phyloP scores from a whole-genome alignment of 2,113 vertebrate species.

The Catharus fuscescens region DNA sequence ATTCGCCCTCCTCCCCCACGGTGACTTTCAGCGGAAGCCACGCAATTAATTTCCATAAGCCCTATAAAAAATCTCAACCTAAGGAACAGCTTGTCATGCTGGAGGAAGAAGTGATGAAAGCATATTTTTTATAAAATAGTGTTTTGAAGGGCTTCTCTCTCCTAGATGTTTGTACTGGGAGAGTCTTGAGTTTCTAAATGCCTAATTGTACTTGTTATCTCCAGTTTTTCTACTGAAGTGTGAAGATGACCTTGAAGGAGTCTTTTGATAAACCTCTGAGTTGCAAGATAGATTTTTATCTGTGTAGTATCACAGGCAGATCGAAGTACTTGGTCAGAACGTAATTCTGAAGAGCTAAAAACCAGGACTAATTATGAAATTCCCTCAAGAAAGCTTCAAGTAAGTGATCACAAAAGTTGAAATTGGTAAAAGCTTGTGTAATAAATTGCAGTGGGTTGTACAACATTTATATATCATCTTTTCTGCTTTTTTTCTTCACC shows the following conservation, averaged over 20 bases:
- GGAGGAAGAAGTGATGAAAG: background rate
- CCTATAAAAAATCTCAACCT: slow-evolving; percentile 17
- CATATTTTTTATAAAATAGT: background rate
- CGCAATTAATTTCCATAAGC: background rate
- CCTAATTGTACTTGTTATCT: background rate
- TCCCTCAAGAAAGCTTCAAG: background rate
- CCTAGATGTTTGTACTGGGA: background rate
- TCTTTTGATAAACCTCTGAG: background rate
- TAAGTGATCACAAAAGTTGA: background rate
- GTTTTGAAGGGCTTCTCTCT: slow-evolving; percentile 12
- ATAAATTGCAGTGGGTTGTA: background rate
- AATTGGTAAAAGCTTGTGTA: background rate
- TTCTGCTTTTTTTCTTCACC: background rate
- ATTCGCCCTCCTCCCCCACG: background rate
- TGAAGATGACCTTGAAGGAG: slow-evolving; percentile 26
- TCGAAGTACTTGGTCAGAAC: background rate
- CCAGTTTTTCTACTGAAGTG: background rate
- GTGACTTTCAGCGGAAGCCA: background rate
- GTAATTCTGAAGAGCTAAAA: background rate
- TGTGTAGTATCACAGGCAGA: background rate
- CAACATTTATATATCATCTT: background rate
- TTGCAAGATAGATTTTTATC: slow-evolving; percentile 25
- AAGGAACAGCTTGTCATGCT: slow-evolving; percentile 21
- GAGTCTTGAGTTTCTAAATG: background rate
- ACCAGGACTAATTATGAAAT: background rate